Base-by-base conservation (phyloP, 2,888 invertebrate genomes). In the Drosophila longiperda region DNA sequence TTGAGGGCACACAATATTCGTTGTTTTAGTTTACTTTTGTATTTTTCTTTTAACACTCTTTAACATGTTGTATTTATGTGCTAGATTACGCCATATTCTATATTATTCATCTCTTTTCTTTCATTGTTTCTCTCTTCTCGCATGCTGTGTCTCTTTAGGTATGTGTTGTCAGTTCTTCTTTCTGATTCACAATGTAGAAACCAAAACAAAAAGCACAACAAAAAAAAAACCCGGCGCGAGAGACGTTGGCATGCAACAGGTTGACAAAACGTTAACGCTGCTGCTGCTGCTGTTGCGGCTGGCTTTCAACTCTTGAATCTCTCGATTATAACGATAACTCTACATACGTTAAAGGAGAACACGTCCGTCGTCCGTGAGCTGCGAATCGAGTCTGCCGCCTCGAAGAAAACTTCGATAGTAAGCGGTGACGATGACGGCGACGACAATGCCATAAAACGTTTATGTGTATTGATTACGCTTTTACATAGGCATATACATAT, bases 301-400 rank as follows among this genome's bases (percentile, higher is more conserved):
- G 40, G 29, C 50, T 58, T 38, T 23, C 34, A 32, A 36, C 15
- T 45, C 15, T 36, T 3, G 23, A 49, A 33, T 55, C 40, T 45
- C 11, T 23, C 26, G 45, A 40, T 49, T 61, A 32, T 32, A 52
- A 33, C 20, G 42, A 42, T 36, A 67, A 73, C 50, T 50, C 62
- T 45, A 45, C 55, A 55, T 55, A 55, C 38, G 78, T 20, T 59
- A 53, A 65, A 29, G 42, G 48, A 48, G 36, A 62, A 67, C 87
- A 89, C 84, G 84, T 87, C 84, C 79, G 87, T 73, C 76, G 69
- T 62, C 78, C 65, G 68, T 76, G 89, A 87, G 76, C 76, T 75
- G 79, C 72, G 65, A 87, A 76, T 84, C 66, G 78, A 64, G 69
- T 87, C 78, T 85, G 87, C 66, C 54, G 66, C 69, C 45, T 45